Conservation (phyloP, 2,888 invertebrate species). For the Leptodirus hochenwartii region DNA sequence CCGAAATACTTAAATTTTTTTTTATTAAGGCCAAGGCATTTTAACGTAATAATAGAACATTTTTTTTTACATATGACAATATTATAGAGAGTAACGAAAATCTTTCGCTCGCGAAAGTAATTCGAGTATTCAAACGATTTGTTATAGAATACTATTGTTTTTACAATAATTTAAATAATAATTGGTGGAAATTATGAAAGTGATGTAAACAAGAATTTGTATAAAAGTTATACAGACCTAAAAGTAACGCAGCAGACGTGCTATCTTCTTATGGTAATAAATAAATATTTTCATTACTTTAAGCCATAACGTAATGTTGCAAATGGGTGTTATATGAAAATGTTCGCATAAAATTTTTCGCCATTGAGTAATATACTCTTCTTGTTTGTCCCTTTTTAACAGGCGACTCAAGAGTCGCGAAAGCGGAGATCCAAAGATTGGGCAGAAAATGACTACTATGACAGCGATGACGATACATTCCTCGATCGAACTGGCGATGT, state of each 20-base stretch:
- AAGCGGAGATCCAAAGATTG: slow-evolving; percentile 61
- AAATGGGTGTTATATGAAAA: too few species aligned
- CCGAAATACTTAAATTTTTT: slow-evolving; percentile 1
- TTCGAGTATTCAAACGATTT: not conserved
- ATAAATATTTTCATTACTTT: too few species aligned
- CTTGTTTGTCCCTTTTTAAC: not conserved
- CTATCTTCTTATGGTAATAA: too few species aligned
- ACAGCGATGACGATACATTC: slow-evolving; percentile 91
- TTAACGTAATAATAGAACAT: not conserved
- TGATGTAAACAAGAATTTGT: too few species aligned
- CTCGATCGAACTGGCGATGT: slow-evolving; percentile 87
- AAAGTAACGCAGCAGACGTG: too few species aligned
- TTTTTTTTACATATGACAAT: not conserved
- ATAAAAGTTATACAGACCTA: too few species aligned
- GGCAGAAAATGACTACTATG: slow-evolving; percentile 80
- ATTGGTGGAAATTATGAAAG: too few species aligned
- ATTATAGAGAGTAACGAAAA: not conserved
- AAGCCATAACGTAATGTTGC: too few species aligned
- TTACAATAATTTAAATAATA: too few species aligned
- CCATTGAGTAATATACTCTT: slow-evolving; percentile 1
- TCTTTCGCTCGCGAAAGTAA: not conserved
- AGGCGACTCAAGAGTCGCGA: slow-evolving; percentile 44
- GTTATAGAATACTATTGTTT: slow-evolving; percentile 1
- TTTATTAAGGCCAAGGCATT: not conserved
- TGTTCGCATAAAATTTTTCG: slow-evolving; percentile 5